These are phyloP conservation scores for Erebia aethiops DNA, from an alignment of 2,888 invertebrate genomes.

Conservation along the genomic window DNA sequence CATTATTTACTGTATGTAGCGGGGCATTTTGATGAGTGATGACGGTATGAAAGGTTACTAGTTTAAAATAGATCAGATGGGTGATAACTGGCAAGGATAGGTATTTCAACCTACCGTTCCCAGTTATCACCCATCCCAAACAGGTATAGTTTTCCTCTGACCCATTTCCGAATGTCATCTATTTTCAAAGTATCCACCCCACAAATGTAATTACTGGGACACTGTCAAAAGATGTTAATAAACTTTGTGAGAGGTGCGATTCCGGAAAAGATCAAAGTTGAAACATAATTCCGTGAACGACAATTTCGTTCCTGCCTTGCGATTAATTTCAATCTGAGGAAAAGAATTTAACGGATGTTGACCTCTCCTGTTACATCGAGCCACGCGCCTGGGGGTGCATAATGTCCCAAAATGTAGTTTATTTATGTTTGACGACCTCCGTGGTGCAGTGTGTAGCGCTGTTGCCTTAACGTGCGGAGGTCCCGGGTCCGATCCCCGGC, in stretches of 20 bases:
- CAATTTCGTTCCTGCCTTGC: neutral
- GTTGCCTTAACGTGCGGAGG: too few relatives aligned
- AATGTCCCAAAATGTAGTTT: too few relatives aligned
- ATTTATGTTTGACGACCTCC: too few relatives aligned
- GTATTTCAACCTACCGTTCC: neutral
- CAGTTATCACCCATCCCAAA: neutral
- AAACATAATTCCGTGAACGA: neutral
- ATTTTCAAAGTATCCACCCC: neutral
- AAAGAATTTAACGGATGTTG: neutral
- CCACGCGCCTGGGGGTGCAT: neutral
- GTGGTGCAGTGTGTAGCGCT: too few relatives aligned
- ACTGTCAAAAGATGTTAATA: slow-evolving; percentile 1
- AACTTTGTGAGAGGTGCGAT: neutral
- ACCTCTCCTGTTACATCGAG: neutral
- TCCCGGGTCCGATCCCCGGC: too few relatives aligned
- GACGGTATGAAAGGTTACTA: too few relatives aligned
- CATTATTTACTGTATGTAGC: too few relatives aligned
- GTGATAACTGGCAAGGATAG: too few relatives aligned
- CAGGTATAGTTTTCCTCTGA: neutral
- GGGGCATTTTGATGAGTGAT: too few relatives aligned
- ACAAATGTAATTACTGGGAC: neutral
- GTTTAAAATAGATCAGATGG: too few relatives aligned
- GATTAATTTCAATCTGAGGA: neutral
- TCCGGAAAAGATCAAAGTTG: neutral
- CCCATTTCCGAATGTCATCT: neutral